A percentile compares a stretch with the other conserved stretches of the same genome.
Conservation (phyloP, 35 echinoderm and acorn worm species). For the Anneissia japonica region DNA sequence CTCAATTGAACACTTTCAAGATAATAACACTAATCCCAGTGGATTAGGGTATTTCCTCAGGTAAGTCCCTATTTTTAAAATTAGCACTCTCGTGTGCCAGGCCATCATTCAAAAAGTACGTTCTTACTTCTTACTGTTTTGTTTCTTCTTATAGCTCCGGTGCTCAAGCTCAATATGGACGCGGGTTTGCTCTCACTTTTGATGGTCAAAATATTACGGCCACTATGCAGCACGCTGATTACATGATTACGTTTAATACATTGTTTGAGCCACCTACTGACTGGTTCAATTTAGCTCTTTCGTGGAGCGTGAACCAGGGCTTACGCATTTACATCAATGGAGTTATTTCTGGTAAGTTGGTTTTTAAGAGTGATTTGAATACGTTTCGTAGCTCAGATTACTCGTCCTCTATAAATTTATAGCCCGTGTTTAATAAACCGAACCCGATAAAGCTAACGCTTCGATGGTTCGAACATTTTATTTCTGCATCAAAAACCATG, state of each 20-base stretch:
- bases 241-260: not conserved
- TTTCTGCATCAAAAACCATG: too few relatives aligned
- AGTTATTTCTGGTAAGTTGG: slow-evolving; percentile 44
- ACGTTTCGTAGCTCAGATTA: too few relatives aligned
- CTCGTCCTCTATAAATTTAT: too few relatives aligned
- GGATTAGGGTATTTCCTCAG: slow-evolving; percentile 53
- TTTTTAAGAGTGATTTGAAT: too few relatives aligned
- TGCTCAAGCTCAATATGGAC: slow-evolving; percentile 48
- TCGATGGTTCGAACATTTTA: too few relatives aligned
- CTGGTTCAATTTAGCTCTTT: slow-evolving; percentile 71
- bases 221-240: not conserved
- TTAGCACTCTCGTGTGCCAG: too few relatives aligned
- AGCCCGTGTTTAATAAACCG: too few relatives aligned
- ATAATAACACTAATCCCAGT: slow-evolving; percentile 53
- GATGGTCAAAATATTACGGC: slow-evolving; percentile 22
- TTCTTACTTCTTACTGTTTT: too few relatives aligned
- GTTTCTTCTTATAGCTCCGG: slow-evolving; percentile 46
- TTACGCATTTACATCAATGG: slow-evolving; percentile 59
- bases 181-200: slow-evolving; percentile 42
- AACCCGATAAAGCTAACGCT: too few relatives aligned
- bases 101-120: too few relatives aligned
- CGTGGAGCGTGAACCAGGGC: slow-evolving; percentile 52
- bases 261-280: not conserved
- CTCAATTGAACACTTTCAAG: slow-evolving; percentile 39
- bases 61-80: too few relatives aligned